A percentile compares a stretch with the other conserved stretches of the same genome.
These are phyloP conservation scores for Sebastes taczanowskii DNA, from an alignment of 2,797 vertebrate genomes.

Conservation along the genomic window DNA sequence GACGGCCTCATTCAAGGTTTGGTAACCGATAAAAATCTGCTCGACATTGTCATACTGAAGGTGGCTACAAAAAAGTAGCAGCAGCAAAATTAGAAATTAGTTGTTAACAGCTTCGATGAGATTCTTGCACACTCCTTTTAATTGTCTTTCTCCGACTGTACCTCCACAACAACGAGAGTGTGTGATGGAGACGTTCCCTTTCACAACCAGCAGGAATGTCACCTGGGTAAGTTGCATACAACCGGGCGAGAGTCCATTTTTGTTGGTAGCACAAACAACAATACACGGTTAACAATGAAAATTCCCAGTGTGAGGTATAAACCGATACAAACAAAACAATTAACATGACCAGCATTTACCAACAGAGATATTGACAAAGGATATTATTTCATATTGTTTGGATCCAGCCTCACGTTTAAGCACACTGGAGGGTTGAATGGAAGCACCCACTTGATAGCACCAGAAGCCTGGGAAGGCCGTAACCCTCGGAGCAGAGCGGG, in stretches of 20 bases:
- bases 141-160: slow-evolving; percentile 43
- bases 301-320: slow-evolving; percentile 88
- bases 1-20: slow-evolving; percentile 54
- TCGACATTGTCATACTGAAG: slow-evolving; percentile 71
- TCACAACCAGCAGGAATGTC: slow-evolving; percentile 69
- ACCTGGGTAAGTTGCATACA: slow-evolving; percentile 54
- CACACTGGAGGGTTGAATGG: slow-evolving; percentile 50
- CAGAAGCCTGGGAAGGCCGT: slow-evolving; percentile 71
- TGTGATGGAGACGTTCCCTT: slow-evolving; percentile 69
- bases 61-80: slow-evolving; percentile 87
- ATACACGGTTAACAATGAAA: slow-evolving; percentile 70
- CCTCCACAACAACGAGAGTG: slow-evolving; percentile 45
- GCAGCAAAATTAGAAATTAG: slow-evolving; percentile 83
- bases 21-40: slow-evolving; percentile 68
- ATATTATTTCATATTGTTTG: slow-evolving; percentile 72
- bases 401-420: slow-evolving; percentile 69
- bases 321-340: slow-evolving; percentile 64
- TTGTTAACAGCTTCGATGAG: slow-evolving; percentile 71
- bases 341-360: slow-evolving; percentile 75
- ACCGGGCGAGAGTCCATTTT: slow-evolving; percentile 69
- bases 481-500: slow-evolving; percentile 66
- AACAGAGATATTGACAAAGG: slow-evolving; percentile 60
- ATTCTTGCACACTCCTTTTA: slow-evolving; percentile 45
- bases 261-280: slow-evolving; percentile 58
- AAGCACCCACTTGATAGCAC: slow-evolving; percentile 74